phyloP scores from a whole-genome alignment of 2,888 invertebrate species.

The Ametastegia equiseti region DNA sequence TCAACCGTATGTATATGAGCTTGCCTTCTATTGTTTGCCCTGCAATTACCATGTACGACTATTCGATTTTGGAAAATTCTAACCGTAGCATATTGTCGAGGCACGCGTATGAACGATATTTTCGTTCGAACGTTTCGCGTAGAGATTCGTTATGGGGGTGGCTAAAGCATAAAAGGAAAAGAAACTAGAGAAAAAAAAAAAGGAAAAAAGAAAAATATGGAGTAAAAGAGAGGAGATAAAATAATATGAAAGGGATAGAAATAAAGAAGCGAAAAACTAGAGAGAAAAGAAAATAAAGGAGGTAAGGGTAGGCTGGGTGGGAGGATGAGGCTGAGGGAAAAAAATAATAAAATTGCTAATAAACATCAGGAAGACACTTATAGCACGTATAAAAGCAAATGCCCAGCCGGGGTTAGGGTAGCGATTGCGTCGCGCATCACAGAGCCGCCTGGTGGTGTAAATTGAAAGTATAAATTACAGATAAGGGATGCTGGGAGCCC shows the following conservation, averaged over 20 bases:
- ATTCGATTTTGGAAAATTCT: background rate
- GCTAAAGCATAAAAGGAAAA: background rate
- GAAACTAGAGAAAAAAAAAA: background rate
- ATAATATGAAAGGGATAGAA: background rate
- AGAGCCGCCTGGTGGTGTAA: conserved; percentile 59
- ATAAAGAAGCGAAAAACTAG: background rate
- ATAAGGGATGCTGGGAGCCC: conserved; percentile 65
- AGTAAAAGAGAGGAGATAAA: conserved; percentile 2
- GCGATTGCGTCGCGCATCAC: conserved; percentile 51
- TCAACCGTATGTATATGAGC: background rate
- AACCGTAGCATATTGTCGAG: background rate
- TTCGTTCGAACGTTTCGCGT: background rate
- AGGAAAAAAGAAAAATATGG: background rate
- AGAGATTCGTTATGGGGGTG: background rate
- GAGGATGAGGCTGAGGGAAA: conserved; percentile 36
- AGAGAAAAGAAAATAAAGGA: conserved; percentile 51
- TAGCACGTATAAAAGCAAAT: conserved; percentile 46
- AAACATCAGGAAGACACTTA: conserved; percentile 46
- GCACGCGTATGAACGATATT: background rate
- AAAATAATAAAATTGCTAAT: conserved; percentile 49
- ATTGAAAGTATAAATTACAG: conserved; percentile 74
- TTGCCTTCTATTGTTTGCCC: background rate
- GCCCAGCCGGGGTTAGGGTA: conserved; percentile 31
- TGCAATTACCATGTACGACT: too few species aligned
- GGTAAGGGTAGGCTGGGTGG: conserved; percentile 51